Evolutionary conservation across 2,888 invertebrate species (phyloP).

Genomic region (Laspeyria flexula): DNA sequence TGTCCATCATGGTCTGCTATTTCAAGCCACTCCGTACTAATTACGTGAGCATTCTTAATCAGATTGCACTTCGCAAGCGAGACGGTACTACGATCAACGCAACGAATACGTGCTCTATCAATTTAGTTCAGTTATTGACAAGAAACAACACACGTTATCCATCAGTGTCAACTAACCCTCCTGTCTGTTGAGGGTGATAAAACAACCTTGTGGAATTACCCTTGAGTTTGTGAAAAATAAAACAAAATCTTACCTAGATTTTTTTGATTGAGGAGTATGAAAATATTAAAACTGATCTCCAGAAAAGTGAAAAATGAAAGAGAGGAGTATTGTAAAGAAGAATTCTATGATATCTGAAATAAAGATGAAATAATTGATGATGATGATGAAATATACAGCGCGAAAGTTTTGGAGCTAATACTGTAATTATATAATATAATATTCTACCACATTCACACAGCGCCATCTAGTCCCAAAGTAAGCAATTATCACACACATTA

Average conservation of each 20-base stretch:
- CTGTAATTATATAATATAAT: too few species aligned
- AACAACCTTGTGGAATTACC: constrained; percentile 38
- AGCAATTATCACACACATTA: too few species aligned
- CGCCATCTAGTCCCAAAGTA: too few species aligned
- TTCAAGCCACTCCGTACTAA: constrained; percentile 7
- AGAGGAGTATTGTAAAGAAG: too few species aligned
- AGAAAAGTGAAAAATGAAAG: too few species aligned
- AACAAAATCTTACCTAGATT: constrained; percentile 1
- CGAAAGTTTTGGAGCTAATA: too few species aligned
- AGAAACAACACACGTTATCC: constrained; percentile 63
- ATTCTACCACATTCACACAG: too few species aligned
- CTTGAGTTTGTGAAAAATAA: constrained; percentile 22
- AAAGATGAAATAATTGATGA: too few species aligned
- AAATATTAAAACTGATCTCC: too few species aligned
- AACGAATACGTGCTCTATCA: constrained; percentile 71
- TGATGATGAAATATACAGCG: too few species aligned
- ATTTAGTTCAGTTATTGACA: constrained; percentile 75
- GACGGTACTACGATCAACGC: constrained; percentile 8
- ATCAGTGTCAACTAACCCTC: constrained; percentile 62
- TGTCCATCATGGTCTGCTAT: not conserved
- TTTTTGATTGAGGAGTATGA: too few species aligned
- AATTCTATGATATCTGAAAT: too few species aligned
- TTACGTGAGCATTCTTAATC: constrained; percentile 16
- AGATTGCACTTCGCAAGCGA: constrained; percentile 15
- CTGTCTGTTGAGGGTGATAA: constrained; percentile 40